These are phyloP conservation scores for Calosoma granatense DNA, from an alignment of 1,140 invertebrate species.

Conservation along the genomic window DNA sequence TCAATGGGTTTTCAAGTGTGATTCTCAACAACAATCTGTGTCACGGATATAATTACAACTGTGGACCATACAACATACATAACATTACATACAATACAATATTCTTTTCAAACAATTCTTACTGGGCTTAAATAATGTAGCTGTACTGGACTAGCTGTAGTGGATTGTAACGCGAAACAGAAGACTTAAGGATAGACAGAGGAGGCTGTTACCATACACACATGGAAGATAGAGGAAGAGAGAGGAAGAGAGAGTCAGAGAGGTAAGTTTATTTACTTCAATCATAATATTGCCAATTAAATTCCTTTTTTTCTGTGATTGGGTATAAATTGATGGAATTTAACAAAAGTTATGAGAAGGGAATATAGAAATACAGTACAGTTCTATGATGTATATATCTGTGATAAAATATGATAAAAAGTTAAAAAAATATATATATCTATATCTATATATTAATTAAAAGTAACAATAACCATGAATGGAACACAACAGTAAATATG, in stretches of 20 bases:
- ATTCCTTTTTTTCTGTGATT: conserved; percentile 5
- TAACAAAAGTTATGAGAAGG: not conserved
- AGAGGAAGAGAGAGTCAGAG: too few species aligned
- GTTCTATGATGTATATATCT: conserved; percentile 5
- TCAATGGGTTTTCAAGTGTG: not conserved
- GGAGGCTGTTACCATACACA: too few species aligned
- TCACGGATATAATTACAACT: not conserved
- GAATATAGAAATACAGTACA: not conserved
- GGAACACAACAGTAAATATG: not conserved
- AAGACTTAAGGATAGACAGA: too few species aligned
- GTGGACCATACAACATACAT: not conserved
- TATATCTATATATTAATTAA: not conserved
- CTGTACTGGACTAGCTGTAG: not conserved
- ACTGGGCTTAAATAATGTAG: not conserved
- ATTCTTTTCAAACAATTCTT: not conserved
- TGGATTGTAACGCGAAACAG: too few species aligned
- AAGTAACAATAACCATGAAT: conserved; percentile 1
- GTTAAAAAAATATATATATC: too few species aligned
- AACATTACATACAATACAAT: too few species aligned
- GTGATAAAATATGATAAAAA: conserved; percentile 5
- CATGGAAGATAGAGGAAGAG: too few species aligned
- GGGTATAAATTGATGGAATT: not conserved
- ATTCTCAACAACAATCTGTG: not conserved
- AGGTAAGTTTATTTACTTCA: too few species aligned
- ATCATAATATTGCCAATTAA: not conserved